These are phyloP conservation scores for Myrmophylax atrothorax DNA, from an alignment of 2,113 vertebrate species.

Conservation along the genomic window DNA sequence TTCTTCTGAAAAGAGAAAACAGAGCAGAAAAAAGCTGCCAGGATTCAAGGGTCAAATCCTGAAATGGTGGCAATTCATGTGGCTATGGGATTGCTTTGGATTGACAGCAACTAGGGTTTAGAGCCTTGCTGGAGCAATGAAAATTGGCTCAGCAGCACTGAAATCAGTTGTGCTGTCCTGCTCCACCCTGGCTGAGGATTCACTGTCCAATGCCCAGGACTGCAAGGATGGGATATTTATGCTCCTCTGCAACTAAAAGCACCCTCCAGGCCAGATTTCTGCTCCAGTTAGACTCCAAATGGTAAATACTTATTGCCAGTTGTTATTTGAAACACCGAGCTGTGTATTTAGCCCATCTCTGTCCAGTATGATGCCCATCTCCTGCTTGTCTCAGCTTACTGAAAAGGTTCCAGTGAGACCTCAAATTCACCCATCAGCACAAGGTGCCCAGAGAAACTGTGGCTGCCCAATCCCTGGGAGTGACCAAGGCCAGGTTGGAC, in stretches of 20 bases:
- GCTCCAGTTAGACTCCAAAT: not conserved
- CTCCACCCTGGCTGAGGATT: not conserved
- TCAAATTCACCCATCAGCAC: not conserved
- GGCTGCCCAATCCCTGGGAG: too few relatives aligned
- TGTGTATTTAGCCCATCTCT: not conserved
- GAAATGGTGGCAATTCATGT: not conserved
- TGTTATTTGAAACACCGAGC: not conserved
- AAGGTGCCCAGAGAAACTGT: rapidly evolving
- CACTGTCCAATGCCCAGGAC: not conserved
- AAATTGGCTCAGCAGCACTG: not conserved
- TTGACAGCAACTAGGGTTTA: not conserved
- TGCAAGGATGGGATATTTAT: not conserved
- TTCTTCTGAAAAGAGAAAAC: not conserved
- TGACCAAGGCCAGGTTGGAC: too few relatives aligned
- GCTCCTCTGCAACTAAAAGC: not conserved
- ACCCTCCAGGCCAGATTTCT: not conserved
- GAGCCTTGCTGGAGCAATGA: not conserved
- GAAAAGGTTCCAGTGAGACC: not conserved
- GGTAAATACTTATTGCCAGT: constrained; percentile 15
- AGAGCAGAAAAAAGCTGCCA: not conserved
- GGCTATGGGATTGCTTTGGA: not conserved
- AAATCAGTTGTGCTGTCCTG: not conserved
- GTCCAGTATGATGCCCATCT: not conserved
- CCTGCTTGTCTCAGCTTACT: not conserved
- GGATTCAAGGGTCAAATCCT: not conserved